A percentile compares a stretch with the other conserved stretches of the same genome.
These are phyloP conservation scores for Corythucha ciliata DNA, from an alignment of 2,888 invertebrate species.

Conservation along the genomic window DNA sequence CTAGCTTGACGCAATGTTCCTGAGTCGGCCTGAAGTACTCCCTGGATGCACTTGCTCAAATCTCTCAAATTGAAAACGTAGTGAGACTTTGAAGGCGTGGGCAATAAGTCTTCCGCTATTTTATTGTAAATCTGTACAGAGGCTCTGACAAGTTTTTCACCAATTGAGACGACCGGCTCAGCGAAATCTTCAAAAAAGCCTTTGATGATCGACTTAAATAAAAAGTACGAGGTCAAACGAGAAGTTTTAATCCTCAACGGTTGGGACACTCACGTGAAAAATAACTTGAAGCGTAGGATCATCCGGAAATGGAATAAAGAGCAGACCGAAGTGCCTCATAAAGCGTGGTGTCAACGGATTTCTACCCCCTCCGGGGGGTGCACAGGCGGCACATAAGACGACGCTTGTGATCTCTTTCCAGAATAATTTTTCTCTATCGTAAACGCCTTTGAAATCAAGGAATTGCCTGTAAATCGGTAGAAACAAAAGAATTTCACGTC, in stretches of 20 bases:
- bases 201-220: slow-evolving; percentile 52
- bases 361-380: slow-evolving; percentile 83
- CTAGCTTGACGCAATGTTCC: slow-evolving; percentile 57
- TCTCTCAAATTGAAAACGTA: slow-evolving; percentile 88
- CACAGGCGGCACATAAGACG: slow-evolving; percentile 72
- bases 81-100: slow-evolving; percentile 85
- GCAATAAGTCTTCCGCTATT: slow-evolving; percentile 69
- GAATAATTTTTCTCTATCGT: slow-evolving; percentile 76
- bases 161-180: slow-evolving; percentile 55
- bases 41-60: slow-evolving; percentile 82
- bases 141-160: slow-evolving; percentile 66
- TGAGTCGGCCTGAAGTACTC: slow-evolving; percentile 73
- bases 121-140: slow-evolving; percentile 74
- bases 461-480: slow-evolving; percentile 50
- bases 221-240: background rate
- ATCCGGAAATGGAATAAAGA: slow-evolving; percentile 72
- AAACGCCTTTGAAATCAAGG: slow-evolving; percentile 69
- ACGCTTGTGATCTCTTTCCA: slow-evolving; percentile 84
- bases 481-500: background rate
- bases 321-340: slow-evolving; percentile 78
- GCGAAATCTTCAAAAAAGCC: slow-evolving; percentile 74
- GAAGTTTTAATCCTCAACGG: background rate
- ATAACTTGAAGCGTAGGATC: slow-evolving; percentile 66
- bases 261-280: slow-evolving; percentile 48
- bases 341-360: slow-evolving; percentile 76